Conservation (phyloP, 2,888 invertebrate species). For the Kryphioiulus occultus region DNA sequence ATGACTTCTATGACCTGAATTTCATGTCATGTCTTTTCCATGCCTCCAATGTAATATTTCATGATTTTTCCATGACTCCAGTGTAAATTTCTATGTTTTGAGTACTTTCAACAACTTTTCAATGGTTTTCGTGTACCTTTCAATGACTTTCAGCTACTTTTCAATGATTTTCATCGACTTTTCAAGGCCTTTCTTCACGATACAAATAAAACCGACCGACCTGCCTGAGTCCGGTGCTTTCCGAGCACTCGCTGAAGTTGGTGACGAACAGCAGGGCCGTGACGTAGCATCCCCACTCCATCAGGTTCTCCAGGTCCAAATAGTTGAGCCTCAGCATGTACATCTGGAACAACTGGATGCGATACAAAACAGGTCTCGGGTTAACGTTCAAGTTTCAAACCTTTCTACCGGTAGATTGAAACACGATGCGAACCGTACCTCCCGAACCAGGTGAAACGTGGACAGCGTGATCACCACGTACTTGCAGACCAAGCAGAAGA, state of each 20-base stretch:
- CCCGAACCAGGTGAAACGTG: conserved; percentile 62
- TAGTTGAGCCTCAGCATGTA: conserved; percentile 63
- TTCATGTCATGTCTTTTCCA: no score
- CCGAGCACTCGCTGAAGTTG: conserved; percentile 62
- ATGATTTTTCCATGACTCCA: no score
- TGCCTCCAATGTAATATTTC: no score
- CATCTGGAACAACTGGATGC: conserved; percentile 63
- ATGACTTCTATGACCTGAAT: no score
- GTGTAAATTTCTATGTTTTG: no score
- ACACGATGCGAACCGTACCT: conserved; percentile 61
- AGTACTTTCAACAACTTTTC: no score
- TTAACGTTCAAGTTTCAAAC: no score
- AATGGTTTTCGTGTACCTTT: no score
- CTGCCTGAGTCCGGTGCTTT: conserved; percentile 61
- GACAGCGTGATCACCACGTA: conserved; percentile 62
- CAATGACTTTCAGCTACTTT: no score
- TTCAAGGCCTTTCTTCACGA: no score
- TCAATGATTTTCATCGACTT: no score
- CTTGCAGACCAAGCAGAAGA: conserved; percentile 8
- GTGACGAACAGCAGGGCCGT: conserved; percentile 64
- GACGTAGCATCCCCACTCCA: conserved; percentile 65
- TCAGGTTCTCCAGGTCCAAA: conserved; percentile 64
- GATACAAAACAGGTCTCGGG: no score
- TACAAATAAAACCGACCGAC: conserved; percentile 57
- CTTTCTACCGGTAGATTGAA: conserved; percentile 46